Base-by-base conservation (phyloP, 2,797 vertebrate genomes). In the Coreius guichenoti region DNA sequence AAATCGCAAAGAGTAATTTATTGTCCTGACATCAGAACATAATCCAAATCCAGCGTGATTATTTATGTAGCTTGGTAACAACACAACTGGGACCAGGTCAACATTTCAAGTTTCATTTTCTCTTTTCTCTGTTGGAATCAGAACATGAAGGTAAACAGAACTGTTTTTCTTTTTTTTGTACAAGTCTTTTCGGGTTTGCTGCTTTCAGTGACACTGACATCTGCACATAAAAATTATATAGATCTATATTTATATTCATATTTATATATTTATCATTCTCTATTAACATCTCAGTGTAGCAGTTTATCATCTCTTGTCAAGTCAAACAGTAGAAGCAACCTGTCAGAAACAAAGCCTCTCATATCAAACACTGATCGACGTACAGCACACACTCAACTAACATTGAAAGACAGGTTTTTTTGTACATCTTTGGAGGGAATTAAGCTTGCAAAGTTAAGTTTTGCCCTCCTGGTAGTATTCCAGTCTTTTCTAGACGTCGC, bases 161-260 rank as follows among this genome's bases (percentile, higher is more conserved):
- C 88, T 91, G 3, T 26, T 21, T 39, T 68, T 19, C 33, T 23
- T 56, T 19, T 67, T 76, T 80, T 93, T 91, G 90, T 91, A 94
- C 91, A 94, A 73, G 83, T 88, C 86, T 88, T 93, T 92, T 93
- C 94, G 91, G 93, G 90, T 91, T 93, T 94, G 93, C 93, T 95
- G 93, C 93, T 95, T 95, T 94, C 94, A 93, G 93, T 95, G 94
- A 96, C 95, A 95, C 91, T 89, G 91, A 96, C 93, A 95, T 95
- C 93, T 94, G 94, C 95, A 96, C 95, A 95, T 96, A 96, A 96
- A 96, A 96, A 96, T 95, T 91, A 95, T 95, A 95, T 95, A 94
- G 94, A 93, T 95, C 93, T 95, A 95, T 95, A 91, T 94, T 93
- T 95, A 94, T 94, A 91, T 93, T 93, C 95, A 93, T 95, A 94